Conservation (phyloP, 2,797 vertebrate species). For the Coracias cyanogaster region DNA sequence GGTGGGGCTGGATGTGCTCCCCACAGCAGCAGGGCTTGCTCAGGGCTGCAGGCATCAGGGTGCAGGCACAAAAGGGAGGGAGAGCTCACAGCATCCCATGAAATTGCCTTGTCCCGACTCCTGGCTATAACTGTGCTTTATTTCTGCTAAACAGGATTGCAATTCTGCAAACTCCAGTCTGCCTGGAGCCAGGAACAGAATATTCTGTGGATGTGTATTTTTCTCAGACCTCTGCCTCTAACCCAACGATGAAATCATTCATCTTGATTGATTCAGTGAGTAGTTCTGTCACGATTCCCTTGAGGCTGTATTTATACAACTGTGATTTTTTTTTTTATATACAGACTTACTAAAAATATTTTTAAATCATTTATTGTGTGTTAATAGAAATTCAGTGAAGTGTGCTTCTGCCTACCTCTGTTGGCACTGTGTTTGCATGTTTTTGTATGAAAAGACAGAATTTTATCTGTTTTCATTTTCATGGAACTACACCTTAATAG, state of each 20-base stretch:
- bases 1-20: background rate
- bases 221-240: conserved; percentile 67
- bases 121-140: background rate
- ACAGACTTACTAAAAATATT: background rate
- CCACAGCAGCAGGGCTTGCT: background rate
- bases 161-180: conserved; percentile 80
- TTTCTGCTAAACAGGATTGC: conserved; percentile 72
- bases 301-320: background rate
- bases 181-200: conserved; percentile 78
- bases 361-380: background rate
- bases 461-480: background rate
- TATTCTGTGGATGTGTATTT: conserved; percentile 87
- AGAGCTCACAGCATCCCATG: background rate
- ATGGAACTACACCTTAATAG: background rate
- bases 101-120: background rate
- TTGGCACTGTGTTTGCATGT: background rate
- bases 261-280: conserved; percentile 91
- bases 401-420: background rate
- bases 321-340: background rate
- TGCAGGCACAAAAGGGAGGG: background rate
- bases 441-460: background rate
- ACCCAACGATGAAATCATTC: conserved; percentile 63
- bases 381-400: background rate
- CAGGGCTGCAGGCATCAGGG: background rate
- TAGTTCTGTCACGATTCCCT: conserved; percentile 2